These are phyloP conservation scores for Pandion haliaetus DNA, from an alignment of 2,113 vertebrate species.

Conservation along the genomic window DNA sequence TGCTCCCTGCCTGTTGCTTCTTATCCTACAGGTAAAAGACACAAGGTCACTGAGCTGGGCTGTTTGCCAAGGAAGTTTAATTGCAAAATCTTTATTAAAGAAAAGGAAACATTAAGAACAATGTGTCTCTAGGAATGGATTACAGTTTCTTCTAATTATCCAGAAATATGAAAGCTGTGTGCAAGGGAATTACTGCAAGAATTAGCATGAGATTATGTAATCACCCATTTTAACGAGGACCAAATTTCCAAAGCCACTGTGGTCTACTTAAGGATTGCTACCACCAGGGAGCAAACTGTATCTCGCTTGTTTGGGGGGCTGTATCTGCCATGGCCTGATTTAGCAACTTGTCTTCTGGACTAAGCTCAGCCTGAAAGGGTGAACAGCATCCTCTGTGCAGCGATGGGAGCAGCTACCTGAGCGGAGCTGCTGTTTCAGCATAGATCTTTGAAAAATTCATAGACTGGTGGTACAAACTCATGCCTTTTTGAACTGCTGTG, in stretches of 20 bases:
- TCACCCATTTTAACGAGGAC: slow-evolving; percentile 19
- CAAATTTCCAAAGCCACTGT: not conserved
- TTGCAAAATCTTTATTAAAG: slow-evolving; percentile 16
- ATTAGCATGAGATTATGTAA: slow-evolving; percentile 66
- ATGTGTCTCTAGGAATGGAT: slow-evolving; percentile 39
- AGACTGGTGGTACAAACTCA: not conserved
- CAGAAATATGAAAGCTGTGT: slow-evolving; percentile 60
- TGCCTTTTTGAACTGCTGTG: not conserved
- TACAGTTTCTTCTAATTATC: slow-evolving; percentile 64
- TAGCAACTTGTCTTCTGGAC: not conserved
- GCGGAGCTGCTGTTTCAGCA: not conserved
- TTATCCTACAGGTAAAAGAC: slow-evolving; percentile 24
- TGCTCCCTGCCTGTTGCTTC: not conserved
- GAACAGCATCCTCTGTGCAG: not conserved
- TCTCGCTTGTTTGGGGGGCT: not conserved
- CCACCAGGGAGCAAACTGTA: not conserved
- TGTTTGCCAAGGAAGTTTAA: slow-evolving; percentile 8
- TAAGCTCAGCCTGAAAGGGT: not conserved
- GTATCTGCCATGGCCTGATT: not conserved
- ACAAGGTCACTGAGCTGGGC: slow-evolving; percentile 1
- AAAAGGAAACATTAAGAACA: slow-evolving; percentile 10
- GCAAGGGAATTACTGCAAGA: slow-evolving; percentile 63
- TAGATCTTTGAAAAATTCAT: not conserved
- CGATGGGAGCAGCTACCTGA: fast-evolving
- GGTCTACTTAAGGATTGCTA: not conserved